Percentiles rank a stretch among this genome's conserved stretches.
These are phyloP conservation scores for Aleiodes leptofemur DNA, from an alignment of 2,888 invertebrate species.

Conservation along the genomic window DNA sequence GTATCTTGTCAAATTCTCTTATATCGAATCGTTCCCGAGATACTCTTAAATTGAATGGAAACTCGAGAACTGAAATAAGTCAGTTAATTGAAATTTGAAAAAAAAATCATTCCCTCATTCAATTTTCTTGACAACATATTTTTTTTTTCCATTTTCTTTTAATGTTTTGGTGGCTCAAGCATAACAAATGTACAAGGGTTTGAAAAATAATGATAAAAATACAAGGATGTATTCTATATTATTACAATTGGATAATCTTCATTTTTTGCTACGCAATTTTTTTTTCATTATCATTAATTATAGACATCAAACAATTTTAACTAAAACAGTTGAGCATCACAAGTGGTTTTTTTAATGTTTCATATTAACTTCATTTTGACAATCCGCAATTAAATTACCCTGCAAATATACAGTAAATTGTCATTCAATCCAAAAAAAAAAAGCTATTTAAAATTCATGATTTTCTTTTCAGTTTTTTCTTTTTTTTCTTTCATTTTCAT, in stretches of 20 bases:
- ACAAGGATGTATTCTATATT: slow-evolving; percentile 34
- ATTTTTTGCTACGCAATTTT: slow-evolving; percentile 30
- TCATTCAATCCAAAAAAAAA: slow-evolving; percentile 21
- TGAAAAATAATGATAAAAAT: slow-evolving; percentile 38
- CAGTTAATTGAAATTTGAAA: neutral
- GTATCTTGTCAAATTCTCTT: no score
- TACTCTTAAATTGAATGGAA: no score
- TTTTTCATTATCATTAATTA: slow-evolving; percentile 28
- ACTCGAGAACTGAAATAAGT: no score
- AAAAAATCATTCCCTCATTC: neutral
- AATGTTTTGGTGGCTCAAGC: slow-evolving; percentile 20
- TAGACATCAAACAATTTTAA: slow-evolving; percentile 52
- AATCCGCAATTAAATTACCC: slow-evolving; percentile 38
- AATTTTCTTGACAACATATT: slow-evolving; percentile 1
- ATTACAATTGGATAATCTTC: slow-evolving; percentile 22
- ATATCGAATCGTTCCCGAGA: no score
- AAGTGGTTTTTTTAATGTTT: slow-evolving; percentile 46
- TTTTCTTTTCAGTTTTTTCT: slow-evolving; percentile 8
- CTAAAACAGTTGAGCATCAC: slow-evolving; percentile 57
- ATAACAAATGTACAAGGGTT: slow-evolving; percentile 29
- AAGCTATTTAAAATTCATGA: neutral
- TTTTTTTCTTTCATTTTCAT: neutral
- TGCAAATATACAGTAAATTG: slow-evolving; percentile 30
- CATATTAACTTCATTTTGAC: slow-evolving; percentile 42
- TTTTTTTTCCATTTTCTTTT: slow-evolving; percentile 8